Percentiles rank a stretch among this genome's conserved stretches.
Conservation (phyloP, 2,113 vertebrate species). For the Platanista minor region DNA sequence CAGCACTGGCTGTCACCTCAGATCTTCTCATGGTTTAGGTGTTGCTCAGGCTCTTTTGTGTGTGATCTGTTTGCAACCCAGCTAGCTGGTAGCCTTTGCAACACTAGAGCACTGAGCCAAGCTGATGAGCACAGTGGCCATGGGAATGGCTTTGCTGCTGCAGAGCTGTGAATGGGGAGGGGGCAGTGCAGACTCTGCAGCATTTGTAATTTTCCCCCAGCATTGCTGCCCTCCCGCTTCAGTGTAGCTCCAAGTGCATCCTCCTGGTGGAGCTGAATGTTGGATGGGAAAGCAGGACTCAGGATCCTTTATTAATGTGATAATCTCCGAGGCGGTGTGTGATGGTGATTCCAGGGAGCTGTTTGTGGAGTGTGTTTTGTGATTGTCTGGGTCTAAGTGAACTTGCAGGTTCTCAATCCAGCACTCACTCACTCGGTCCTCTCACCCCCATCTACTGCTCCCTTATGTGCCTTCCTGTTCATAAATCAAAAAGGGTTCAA, state of each 20-base stretch:
- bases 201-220: fast-evolving
- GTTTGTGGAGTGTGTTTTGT: background rate
- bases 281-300: background rate
- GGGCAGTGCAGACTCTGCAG: background rate
- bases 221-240: fast-evolving
- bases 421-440: background rate
- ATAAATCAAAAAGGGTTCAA: background rate
- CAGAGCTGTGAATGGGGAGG: background rate
- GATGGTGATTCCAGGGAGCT: fast-evolving
- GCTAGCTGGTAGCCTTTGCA: background rate
- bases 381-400: background rate
- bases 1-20: background rate
- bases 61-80: background rate
- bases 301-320: no score
- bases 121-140: fast-evolving
- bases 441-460: fast-evolving
- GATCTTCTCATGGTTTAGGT: background rate
- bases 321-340: fast-evolving
- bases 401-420: fast-evolving
- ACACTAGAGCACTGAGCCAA: background rate
- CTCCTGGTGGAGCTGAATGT: fast-evolving
- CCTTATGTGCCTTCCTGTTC: background rate
- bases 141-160: background rate
- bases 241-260: background rate
- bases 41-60: background rate